Evolutionary conservation across 2,888 invertebrate species (phyloP), one percentile per base, ranked within the genome.

Genomic region (Lycophotia porphyrea): DNA sequence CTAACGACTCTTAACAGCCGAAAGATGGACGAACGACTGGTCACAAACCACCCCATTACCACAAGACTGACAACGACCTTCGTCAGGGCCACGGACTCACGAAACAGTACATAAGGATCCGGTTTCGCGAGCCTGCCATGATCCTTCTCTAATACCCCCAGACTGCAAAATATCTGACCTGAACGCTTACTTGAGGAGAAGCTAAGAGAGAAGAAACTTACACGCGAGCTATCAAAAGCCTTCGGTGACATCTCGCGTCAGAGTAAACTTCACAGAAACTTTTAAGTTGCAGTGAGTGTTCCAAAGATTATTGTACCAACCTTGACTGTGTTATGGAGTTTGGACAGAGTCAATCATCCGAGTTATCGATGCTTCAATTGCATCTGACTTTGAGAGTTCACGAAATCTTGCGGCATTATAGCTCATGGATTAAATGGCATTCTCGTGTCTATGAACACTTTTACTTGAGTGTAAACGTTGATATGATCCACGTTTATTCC

Each of bases 401-500:
- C 39, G 27, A 69, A 70, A 66, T 66, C 27, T 71, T 71, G 66
- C 42, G 47, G 60, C 27, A 52, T 67, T 67, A 60, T 60, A 58
- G 21, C 21, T 55, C 65, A 61, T 18, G 47, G 21, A 79, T 61
- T 80, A 76, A 80, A 80, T 73, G 60, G 27, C 73, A 73, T 71
- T 71, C 34, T 81, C 80, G 80, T 71, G 73, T 87, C 77, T 81
- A 65, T 69, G 52, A 67, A 60, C 60, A 82, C 74, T 77, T 79
- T 79, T 75, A 78, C 70, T 82, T 82, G 71, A 80, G 82, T 80
- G 82, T 81, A 87, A 87, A 87, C 86, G 85, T 86, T 88, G 89
- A 90, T 92, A 90, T 87, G 85, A 91, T 90, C 87, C 88, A 88
- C 87, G 87, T 87, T 89, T 84, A 88, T 86, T 76, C 39, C 15